phyloP scores from a whole-genome alignment of 92 coral and sea anemone species.

The Porites divaricata region DNA sequence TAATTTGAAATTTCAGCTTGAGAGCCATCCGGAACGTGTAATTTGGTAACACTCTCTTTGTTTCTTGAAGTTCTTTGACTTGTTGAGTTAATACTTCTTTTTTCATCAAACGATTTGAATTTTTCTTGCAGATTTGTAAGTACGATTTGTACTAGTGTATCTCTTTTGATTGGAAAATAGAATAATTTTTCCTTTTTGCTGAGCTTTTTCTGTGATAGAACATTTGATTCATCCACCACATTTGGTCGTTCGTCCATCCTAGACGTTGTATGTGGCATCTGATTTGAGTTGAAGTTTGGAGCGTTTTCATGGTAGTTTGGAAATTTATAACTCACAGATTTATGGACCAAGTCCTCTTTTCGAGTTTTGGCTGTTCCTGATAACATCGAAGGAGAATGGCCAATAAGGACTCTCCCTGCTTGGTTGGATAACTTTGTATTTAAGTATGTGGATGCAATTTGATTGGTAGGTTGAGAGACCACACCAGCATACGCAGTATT shows the following conservation, averaged over 20 bases:
- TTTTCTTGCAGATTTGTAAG: constrained; percentile 34
- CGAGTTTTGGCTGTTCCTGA: not conserved
- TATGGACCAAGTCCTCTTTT: not conserved
- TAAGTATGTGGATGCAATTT: not conserved
- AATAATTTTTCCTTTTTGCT: constrained; percentile 56
- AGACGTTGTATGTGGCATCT: not conserved
- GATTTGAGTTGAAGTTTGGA: not conserved
- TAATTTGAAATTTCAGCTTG: not conserved
- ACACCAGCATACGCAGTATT: not conserved
- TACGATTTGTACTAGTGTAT: constrained; percentile 65
- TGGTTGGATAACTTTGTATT: not conserved
- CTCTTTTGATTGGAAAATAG: constrained; percentile 80
- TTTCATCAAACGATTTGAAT: constrained; percentile 28
- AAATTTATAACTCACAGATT: not conserved
- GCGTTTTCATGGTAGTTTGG: not conserved
- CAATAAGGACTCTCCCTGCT: not conserved
- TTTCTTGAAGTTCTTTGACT: not conserved
- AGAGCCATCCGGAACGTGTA: not conserved
- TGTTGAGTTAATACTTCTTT: constrained; percentile 9
- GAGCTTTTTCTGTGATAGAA: not conserved
- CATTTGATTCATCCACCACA: not conserved
- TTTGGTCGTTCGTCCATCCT: not conserved
- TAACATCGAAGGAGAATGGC: not conserved
- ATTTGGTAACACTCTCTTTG: not conserved
- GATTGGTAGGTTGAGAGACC: not conserved